Conservation (phyloP, 2,888 invertebrate species). For the Xestia ashworthii region DNA sequence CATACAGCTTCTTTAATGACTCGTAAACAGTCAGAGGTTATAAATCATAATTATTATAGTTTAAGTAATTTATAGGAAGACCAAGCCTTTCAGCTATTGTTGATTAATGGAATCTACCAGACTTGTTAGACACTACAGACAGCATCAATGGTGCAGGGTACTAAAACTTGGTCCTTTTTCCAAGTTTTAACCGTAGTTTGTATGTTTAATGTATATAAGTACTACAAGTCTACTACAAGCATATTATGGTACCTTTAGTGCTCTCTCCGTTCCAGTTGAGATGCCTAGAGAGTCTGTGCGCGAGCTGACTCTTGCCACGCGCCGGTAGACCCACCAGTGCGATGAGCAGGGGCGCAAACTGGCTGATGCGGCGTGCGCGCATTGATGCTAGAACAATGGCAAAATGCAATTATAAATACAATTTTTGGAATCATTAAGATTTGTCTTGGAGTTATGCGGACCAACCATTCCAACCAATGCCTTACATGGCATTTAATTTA, state of each 20-base stretch:
- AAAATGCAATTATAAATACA: constrained; percentile 6
- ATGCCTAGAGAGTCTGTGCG: constrained; percentile 96
- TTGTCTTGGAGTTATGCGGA: background rate
- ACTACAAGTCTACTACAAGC: background rate
- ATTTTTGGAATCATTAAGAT: background rate
- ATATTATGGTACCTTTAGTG: constrained; percentile 92
- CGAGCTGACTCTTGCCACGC: constrained; percentile 97
- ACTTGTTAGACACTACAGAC: background rate
- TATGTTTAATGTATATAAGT: background rate
- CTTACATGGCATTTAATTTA: background rate
- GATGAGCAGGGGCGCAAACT: constrained; percentile 94
- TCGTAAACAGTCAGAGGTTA: constrained; percentile 5
- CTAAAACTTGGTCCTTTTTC: background rate
- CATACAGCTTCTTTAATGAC: constrained; percentile 20
- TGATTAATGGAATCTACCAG: background rate
- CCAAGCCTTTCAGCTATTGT: constrained; percentile 1
- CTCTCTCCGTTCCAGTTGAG: constrained; percentile 97
- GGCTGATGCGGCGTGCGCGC: constrained; percentile 87
- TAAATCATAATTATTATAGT: constrained; percentile 34
- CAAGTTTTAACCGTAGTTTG: background rate
- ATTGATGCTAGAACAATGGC: constrained; percentile 84
- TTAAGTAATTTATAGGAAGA: background rate
- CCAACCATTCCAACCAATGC: background rate
- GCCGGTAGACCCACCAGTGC: constrained; percentile 98
- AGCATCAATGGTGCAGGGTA: background rate